These are phyloP conservation scores for Anguilla pacifica DNA, from an alignment of 2,797 vertebrate species.

Conservation along the genomic window DNA sequence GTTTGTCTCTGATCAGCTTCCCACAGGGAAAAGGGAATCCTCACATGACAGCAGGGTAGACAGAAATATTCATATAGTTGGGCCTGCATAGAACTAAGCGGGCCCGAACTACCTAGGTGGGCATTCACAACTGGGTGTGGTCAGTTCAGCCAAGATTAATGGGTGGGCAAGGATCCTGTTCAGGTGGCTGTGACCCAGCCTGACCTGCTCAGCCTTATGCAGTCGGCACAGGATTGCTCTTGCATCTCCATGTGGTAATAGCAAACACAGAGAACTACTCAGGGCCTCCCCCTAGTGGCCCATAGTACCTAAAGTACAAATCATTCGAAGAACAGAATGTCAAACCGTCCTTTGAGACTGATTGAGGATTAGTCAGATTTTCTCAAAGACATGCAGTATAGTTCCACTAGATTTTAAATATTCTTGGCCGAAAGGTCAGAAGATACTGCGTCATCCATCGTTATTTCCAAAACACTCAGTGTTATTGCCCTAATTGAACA, in stretches of 20 bases:
- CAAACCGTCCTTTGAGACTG: not conserved
- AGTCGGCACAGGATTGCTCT: no score
- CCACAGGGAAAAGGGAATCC: not conserved
- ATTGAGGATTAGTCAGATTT: not conserved
- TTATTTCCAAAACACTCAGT: slow-evolving; percentile 4
- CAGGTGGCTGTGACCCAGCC: no score
- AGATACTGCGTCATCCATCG: not conserved
- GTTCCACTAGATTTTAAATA: not conserved
- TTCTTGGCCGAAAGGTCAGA: not conserved
- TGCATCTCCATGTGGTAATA: not conserved
- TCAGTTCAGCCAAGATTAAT: no score
- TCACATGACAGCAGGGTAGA: not conserved
- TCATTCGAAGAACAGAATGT: not conserved
- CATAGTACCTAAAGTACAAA: not conserved
- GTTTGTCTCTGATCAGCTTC: not conserved
- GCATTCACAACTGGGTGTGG: no score
- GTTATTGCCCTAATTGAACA: not conserved
- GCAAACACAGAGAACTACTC: not conserved
- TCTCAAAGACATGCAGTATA: not conserved
- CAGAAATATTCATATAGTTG: no score
- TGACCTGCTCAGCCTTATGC: no score
- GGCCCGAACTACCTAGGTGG: no score
- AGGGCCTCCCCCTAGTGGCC: not conserved
- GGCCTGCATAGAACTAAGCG: no score
- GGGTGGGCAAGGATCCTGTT: no score